Base-by-base conservation (phyloP, 2,797 vertebrate species). In the Ctenopoma multispine region DNA sequence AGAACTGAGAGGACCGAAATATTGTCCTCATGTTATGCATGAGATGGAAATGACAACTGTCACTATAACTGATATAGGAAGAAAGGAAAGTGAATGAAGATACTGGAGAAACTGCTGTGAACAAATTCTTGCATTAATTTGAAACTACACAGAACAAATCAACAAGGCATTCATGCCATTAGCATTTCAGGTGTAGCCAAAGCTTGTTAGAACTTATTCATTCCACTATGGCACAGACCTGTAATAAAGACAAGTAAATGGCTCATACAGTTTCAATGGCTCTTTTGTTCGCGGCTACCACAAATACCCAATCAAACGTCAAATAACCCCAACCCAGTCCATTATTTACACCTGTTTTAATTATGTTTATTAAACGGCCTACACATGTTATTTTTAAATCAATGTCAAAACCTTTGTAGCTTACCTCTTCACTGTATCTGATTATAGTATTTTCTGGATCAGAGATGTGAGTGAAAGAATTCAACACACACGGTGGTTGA, bases 11-110 rank as follows among this genome's bases (percentile, higher is more conserved):
- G 40, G 53, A 65, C 65, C 59, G 24, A 84, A 86, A 84, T 70
- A 75, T 81, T 66, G 54, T 53, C 77, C 56, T 69, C 63, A 20
- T 82, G 82, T 84, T 84, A 69, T 82, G 67, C 81, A 80, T 69
- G 70, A 84, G 66, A 69, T 60, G 73, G 60, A 87, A 73, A 86
- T 60, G 75, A 84, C 81, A 71, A 70, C 55, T 78, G 76, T 80
- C 58, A 7, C 57, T 71, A 3, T 31, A 41, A 59, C 21, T 38
- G 61, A 72, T 47, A 17, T 0, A 31, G 7, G 38, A 29, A 11
- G 27, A 4, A 40, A 6, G 7, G 17, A 5, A 4, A 13, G 18
- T 46, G 59, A 67, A 23, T 13, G 43, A 34, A 60, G 8, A n/a
- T 24, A 47, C 3, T 3, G 1, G 27, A 46, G 46, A 40, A 2